Conservation (phyloP, 2,113 vertebrate species). For the Urocitellus parryii region DNA sequence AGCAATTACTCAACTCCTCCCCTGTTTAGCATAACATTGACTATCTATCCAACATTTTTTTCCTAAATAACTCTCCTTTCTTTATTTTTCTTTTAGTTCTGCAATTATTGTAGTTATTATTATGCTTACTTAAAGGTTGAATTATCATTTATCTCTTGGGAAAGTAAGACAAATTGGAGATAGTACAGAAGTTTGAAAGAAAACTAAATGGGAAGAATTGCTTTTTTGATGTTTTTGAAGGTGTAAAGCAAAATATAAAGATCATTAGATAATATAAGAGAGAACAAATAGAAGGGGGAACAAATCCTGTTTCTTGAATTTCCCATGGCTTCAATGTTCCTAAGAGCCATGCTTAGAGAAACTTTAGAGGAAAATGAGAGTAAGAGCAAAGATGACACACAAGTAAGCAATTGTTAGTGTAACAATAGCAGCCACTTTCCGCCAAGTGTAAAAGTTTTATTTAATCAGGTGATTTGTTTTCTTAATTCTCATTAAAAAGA, state of each 20-base stretch:
- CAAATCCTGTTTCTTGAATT: constrained; percentile 8
- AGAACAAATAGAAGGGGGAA: background rate
- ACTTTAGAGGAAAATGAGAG: background rate
- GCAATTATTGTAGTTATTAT: background rate
- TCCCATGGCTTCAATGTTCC: background rate
- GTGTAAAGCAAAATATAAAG: constrained; percentile 18
- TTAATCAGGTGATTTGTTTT: constrained; percentile 4
- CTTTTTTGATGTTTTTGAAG: constrained; percentile 20
- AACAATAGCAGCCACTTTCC: background rate
- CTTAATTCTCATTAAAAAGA: constrained; percentile 41
- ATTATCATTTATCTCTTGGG: background rate
- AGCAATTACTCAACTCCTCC: background rate
- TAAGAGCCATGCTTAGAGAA: background rate
- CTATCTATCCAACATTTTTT: background rate
- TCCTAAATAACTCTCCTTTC: background rate
- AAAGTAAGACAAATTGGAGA: background rate
- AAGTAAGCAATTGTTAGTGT: background rate
- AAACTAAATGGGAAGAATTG: constrained; percentile 29
- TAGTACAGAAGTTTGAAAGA: background rate
- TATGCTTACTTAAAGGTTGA: constrained; percentile 20
- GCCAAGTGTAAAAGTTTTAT: constrained; percentile 2
- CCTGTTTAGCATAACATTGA: constrained; percentile 27
- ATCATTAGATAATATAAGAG: background rate
- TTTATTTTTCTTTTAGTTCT: constrained; percentile 3
- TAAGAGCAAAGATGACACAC: background rate